Conservation (phyloP, 2,113 vertebrate genomes). For the Potamarius usumacintae region DNA sequence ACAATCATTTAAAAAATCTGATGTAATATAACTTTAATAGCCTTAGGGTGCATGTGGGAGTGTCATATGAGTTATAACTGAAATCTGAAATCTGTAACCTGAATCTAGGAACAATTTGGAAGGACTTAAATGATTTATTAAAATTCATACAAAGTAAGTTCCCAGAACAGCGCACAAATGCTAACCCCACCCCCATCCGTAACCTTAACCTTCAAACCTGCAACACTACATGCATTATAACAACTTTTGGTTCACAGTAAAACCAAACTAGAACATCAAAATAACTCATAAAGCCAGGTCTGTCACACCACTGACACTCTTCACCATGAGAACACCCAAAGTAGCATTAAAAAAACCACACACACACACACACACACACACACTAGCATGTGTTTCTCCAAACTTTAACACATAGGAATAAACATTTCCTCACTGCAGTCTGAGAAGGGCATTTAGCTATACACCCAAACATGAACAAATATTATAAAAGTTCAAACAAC, state of each 20-base stretch:
- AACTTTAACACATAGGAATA: not conserved
- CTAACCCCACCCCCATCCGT: not conserved
- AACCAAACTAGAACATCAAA: not conserved
- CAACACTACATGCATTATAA: not conserved
- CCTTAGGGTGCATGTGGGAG: not conserved
- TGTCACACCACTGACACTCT: not conserved
- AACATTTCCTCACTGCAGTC: not conserved
- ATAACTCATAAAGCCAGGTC: not conserved
- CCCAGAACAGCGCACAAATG: not conserved
- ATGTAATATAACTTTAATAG: not conserved
- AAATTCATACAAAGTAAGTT: not conserved
- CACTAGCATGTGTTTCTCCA: not conserved
- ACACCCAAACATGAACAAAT: not conserved
- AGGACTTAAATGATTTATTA: not conserved
- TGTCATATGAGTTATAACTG: not conserved
- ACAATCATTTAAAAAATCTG: not conserved
- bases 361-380: not conserved
- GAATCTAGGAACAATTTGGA: not conserved
- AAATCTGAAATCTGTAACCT: not conserved
- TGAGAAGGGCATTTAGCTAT: not conserved
- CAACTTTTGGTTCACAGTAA: not conserved
- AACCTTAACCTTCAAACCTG: not conserved
- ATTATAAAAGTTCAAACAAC: not conserved
- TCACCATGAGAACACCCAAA: not conserved
- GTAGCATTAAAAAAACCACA: not conserved